Base-by-base conservation (phyloP, 1,140 invertebrate genomes). In the Monochamus saltuarius region DNA sequence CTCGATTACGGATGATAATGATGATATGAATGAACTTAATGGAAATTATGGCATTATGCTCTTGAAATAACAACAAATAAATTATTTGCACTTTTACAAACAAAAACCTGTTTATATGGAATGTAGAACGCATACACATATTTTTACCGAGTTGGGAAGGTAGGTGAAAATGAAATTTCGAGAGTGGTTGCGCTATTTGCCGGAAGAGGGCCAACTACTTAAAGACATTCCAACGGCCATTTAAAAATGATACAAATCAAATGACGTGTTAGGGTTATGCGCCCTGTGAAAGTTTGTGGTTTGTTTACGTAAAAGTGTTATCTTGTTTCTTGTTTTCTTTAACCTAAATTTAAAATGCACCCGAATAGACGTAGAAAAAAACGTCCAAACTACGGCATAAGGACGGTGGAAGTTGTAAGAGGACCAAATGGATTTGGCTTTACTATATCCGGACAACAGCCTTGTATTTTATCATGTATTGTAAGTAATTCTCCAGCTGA, bases 391-490 rank as follows among this genome's bases (percentile, higher is more conserved):
- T 87, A 91, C 73, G 88, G 89, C 6, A 88, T 94, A 14, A 85
- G 91, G 49, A 90, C 88, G 2, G 90, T 97, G 14, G 91, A 97
- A 70, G 85, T 97, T 7, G 81, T 85, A 0, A 82, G 94, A 55
- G 92, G 94, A 1, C 82, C 85, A 57, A 90, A 91, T 69, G 93
- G 92, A 7, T 95, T 92, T 76, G 93, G 93, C 7, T 95, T 95
- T 71, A 95, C 93, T 10, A 94, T 95, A 64, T 94, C 92, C n/a
- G 93, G 93, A 0, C 92, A 96, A 70, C 89, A 92, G 66, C 93
- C 93, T 0, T 95, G 92, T 75, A 88, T 94, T 64, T 80, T 96
- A 9, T 92, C 91, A 66, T 93, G 90, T 75, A 94, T 95, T 67
- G 91, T 93, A 1, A 80, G 83, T 59, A 87, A 89, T 61, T 93